A percentile compares a stretch with the other conserved stretches of the same genome.
phyloP scores from a whole-genome alignment of 2,888 invertebrate genomes.

The Synergus japonicus region DNA sequence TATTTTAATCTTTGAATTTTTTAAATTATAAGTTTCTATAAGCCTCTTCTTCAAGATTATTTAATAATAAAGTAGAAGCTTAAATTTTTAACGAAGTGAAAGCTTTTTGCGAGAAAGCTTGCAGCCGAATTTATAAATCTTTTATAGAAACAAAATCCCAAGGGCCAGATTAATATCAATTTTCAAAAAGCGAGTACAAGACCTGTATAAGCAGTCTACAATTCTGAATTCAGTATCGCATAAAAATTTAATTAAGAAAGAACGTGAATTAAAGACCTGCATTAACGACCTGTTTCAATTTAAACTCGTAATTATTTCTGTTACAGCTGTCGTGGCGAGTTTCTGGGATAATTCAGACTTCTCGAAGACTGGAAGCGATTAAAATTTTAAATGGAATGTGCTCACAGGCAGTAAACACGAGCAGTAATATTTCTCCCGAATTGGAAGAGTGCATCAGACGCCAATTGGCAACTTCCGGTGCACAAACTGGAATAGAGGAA shows the following conservation, averaged over 20 bases:
- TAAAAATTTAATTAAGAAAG: slow-evolving; percentile 12
- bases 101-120: too few species aligned
- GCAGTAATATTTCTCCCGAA: slow-evolving; percentile 52
- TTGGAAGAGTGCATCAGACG: slow-evolving; percentile 70
- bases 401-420: slow-evolving; percentile 42
- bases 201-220: not conserved
- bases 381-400: slow-evolving; percentile 63
- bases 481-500: slow-evolving; percentile 66
- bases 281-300: not conserved
- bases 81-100: too few species aligned
- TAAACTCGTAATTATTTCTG: slow-evolving; percentile 17
- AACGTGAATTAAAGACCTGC: not conserved
- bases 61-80: too few species aligned
- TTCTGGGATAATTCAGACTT: slow-evolving; percentile 69
- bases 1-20: not conserved
- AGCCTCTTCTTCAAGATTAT: too few species aligned
- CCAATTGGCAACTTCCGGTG: slow-evolving; percentile 69
- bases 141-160: not conserved
- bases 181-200: not conserved
- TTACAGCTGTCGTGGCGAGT: slow-evolving; percentile 72
- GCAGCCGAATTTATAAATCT: not conserved
- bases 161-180: not conserved
- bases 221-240: not conserved
- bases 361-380: slow-evolving; percentile 68
- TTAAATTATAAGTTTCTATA: too few species aligned